Evolutionary conservation across 1,140 invertebrate genomes (phyloP).

Genomic region (Habropoda laboriosa): DNA sequence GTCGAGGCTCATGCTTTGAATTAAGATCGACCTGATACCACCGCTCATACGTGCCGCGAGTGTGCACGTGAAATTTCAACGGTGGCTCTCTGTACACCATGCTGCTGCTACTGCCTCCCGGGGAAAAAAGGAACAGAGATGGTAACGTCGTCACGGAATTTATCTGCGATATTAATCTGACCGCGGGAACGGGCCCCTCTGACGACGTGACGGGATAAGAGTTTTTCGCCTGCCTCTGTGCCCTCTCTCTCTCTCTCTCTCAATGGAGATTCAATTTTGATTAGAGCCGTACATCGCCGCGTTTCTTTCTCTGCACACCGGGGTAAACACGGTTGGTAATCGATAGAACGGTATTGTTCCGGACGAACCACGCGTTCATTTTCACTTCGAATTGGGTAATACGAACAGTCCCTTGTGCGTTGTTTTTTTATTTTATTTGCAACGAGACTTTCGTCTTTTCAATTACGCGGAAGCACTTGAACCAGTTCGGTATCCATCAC

Average conservation of each 20-base stretch:
- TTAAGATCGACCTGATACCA: constrained; percentile 79
- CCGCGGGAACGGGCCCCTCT: not conserved
- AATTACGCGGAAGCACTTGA: too few relatives aligned
- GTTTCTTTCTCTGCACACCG: too few relatives aligned
- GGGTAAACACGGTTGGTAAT: too few relatives aligned
- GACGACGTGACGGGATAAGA: not conserved
- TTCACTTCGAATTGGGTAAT: too few relatives aligned
- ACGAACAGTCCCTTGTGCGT: too few relatives aligned
- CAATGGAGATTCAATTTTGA: not conserved
- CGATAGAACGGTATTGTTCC: too few relatives aligned
- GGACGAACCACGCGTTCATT: too few relatives aligned
- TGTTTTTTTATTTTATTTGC: too few relatives aligned
- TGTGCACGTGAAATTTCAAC: constrained; percentile 40
- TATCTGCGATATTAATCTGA: constrained; percentile 37
- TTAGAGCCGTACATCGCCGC: not conserved
- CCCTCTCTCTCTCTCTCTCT: too few relatives aligned
- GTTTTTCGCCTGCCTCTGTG: not conserved
- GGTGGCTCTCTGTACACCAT: too few relatives aligned
- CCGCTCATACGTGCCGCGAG: constrained; percentile 56
- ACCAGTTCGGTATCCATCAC: too few relatives aligned
- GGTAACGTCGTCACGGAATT: constrained; percentile 36
- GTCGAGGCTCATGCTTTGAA: constrained; percentile 67
- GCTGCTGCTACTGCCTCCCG: not conserved
- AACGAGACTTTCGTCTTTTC: too few relatives aligned
- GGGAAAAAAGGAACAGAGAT: constrained; percentile 20